Evolutionary conservation across 2,888 invertebrate genomes (phyloP), one percentile per base, ranked within the genome.

Genomic region (Oithona nana): DNA sequence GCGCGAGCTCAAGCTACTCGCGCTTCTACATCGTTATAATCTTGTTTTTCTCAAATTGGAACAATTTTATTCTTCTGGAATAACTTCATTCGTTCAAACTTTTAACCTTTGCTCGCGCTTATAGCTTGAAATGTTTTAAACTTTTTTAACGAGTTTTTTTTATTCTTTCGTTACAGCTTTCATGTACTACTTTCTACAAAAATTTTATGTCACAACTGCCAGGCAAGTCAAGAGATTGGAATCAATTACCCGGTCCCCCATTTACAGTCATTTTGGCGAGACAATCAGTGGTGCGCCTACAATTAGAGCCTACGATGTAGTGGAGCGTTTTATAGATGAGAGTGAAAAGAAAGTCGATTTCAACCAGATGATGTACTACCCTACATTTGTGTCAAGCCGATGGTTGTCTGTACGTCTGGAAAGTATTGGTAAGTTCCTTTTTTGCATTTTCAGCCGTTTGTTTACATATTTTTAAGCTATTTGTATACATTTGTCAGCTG

Each of bases 351-450:
- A 72, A 39, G 75, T 78, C 0, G 79, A 79, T 68, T 67, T 68
- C 3, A 76, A 77, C 66, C 73, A 69, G 58, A 66, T 66, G 24
- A 68, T 68, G 11, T 70, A 68, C 54, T 71, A 67, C 54, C 69
- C 70, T 6, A 67, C 67, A 55, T 55, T 68, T 30, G 66, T 66
- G 2, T 68, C 68, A 26, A 65, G 64, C 67, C 73, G 76, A 73
- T 75, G 71, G 71, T 55, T 71, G 16, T 67, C 68, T 28, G 68
- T 71, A 13, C 65, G 70, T 28, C 66, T 71, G 4, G 74, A 75
- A 66, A 69, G 72, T 60, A 72, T 79, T 65, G 95, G 95, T 66
- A n/a, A n/a, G n/a, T n/a, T n/a, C n/a, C n/a, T n/a, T n/a, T n/a
- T n/a, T n/a, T n/a, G n/a, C n/a, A n/a, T n/a, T n/a, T n/a, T n/a